phyloP scores from a whole-genome alignment of 2,113 vertebrate species.

The Esox niger region DNA sequence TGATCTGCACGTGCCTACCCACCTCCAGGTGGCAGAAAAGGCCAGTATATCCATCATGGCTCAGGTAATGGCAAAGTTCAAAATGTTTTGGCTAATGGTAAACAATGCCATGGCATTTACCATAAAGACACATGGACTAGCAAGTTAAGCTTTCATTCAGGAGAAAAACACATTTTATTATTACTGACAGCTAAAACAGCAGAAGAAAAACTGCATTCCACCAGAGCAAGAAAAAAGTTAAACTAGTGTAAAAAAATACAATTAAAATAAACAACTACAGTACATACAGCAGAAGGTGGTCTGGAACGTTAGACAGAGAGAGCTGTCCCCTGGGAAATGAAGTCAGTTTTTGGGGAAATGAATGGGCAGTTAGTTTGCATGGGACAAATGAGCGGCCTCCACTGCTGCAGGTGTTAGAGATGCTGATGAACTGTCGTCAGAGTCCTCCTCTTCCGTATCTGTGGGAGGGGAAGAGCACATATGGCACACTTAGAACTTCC shows the following conservation, averaged over 20 bases:
- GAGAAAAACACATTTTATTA: too few species aligned
- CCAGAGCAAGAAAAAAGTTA: background rate
- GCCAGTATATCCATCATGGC: background rate
- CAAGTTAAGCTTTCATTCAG: background rate
- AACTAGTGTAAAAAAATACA: background rate
- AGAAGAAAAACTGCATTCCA: background rate
- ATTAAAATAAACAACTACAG: background rate
- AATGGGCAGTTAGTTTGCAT: conserved; percentile 73
- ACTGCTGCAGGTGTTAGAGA: conserved; percentile 35
- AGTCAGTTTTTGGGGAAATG: conserved; percentile 73
- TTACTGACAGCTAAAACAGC: too few species aligned
- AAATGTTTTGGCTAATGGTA: background rate
- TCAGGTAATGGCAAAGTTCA: background rate
- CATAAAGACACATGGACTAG: too few species aligned
- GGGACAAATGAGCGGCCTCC: conserved; percentile 33
- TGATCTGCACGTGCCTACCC: background rate
- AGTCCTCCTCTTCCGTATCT: conserved; percentile 82
- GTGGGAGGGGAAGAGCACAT: conserved; percentile 71
- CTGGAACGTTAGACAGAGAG: conserved; percentile 25
- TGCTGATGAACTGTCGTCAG: conserved; percentile 57
- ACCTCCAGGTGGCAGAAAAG: background rate
- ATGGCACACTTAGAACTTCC: conserved; percentile 41
- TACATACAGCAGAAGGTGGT: conserved; percentile 17
- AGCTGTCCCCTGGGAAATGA: conserved; percentile 59
- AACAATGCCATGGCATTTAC: background rate